Evolutionary conservation across 2,113 vertebrate genomes (phyloP).

Genomic region (Etia nguti): DNA sequence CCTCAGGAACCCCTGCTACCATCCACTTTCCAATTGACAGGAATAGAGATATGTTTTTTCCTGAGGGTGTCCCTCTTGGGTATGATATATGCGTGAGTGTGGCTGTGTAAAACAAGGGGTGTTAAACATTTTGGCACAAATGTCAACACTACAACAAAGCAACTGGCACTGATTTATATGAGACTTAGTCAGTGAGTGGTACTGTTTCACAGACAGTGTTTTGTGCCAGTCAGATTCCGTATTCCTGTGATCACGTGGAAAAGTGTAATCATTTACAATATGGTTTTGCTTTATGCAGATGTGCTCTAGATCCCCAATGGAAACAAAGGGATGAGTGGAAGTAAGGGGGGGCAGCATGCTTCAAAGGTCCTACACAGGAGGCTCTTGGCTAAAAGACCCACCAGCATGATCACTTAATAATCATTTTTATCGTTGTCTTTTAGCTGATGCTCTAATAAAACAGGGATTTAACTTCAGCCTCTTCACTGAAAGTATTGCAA

Average conservation of each 20-base stretch:
- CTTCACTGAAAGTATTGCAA: background rate
- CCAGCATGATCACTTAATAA: slow-evolving; percentile 29
- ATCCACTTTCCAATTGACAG: slow-evolving; percentile 27
- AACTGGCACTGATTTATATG: slow-evolving; percentile 45
- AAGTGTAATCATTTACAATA: slow-evolving; percentile 30
- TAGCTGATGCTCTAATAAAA: slow-evolving; percentile 10
- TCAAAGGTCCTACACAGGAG: background rate
- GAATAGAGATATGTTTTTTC: slow-evolving; percentile 63
- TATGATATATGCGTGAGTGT: slow-evolving; percentile 32
- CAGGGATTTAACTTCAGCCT: background rate
- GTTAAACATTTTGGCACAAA: slow-evolving; percentile 39
- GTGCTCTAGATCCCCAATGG: slow-evolving; percentile 6
- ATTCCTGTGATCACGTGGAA: slow-evolving; percentile 1
- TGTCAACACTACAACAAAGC: slow-evolving; percentile 17
- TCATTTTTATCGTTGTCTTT: background rate
- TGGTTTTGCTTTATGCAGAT: slow-evolving; percentile 11
- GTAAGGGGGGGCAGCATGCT: background rate
- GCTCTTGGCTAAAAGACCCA: slow-evolving; percentile 1
- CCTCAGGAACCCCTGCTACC: slow-evolving; percentile 20
- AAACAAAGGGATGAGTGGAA: slow-evolving; percentile 27
- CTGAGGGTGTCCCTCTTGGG: slow-evolving; percentile 40
- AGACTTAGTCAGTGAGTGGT: background rate
- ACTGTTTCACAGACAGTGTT: background rate
- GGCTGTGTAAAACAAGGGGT: slow-evolving; percentile 17
- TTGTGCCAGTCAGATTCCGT: background rate